A percentile compares a stretch with the other conserved stretches of the same genome.
Conservation (phyloP, 2,888 invertebrate species). For the Thysanoteuthis rhombus region DNA sequence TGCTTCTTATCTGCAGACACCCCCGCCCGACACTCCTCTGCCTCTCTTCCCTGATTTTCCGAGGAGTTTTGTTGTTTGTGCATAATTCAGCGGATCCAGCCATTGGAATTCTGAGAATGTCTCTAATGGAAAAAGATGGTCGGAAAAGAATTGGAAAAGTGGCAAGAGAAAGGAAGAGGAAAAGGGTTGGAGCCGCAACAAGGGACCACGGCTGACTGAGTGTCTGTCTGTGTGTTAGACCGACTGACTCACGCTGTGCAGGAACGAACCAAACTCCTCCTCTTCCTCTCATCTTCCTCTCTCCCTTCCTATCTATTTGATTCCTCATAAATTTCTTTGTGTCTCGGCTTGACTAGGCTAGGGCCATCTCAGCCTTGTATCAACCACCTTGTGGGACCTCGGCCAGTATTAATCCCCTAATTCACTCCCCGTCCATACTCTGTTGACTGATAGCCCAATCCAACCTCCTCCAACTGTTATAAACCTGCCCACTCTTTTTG, state of each 20-base stretch:
- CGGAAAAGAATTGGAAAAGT: not conserved
- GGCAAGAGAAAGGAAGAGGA: not conserved
- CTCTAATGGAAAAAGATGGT: not conserved
- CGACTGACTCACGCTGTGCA: not conserved
- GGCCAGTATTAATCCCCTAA: not conserved
- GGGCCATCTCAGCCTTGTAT: conserved; percentile 12
- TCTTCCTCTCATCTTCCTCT: not conserved
- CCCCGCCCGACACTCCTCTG: not conserved
- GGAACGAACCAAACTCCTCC: not conserved
- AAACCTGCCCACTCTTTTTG: not conserved
- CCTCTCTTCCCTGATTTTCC: not conserved
- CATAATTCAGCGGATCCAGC: not conserved
- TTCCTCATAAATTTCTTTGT: not conserved
- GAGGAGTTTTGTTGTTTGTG: not conserved
- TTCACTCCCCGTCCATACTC: not conserved
- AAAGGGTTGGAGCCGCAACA: not conserved
- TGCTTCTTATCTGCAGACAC: not conserved
- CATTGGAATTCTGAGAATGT: not conserved
- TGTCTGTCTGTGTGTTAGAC: not conserved
- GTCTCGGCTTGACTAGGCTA: not conserved
- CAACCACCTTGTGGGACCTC: not conserved
- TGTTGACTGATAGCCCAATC: not conserved
- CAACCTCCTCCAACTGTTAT: too few species aligned
- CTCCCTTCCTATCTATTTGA: not conserved
- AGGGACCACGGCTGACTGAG: not conserved